phyloP scores from a whole-genome alignment of 2,113 vertebrate genomes.

The Xiphophorus hellerii region DNA sequence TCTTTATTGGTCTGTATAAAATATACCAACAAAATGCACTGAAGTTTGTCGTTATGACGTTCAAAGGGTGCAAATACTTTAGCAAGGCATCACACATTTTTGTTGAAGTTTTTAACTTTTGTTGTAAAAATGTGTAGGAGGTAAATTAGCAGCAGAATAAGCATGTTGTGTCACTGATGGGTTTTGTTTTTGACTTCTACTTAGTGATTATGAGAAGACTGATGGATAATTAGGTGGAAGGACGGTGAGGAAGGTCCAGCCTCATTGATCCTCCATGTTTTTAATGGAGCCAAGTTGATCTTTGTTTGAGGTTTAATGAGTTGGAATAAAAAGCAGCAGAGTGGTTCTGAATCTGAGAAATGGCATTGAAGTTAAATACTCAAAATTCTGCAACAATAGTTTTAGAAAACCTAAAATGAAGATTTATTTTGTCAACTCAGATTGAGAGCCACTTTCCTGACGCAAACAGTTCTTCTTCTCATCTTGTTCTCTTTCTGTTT shows the following conservation, averaged over 20 bases:
- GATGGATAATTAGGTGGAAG: too few relatives aligned
- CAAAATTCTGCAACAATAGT: not conserved
- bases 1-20: not conserved
- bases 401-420: not conserved
- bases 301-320: slow-evolving; percentile 11
- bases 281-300: not conserved
- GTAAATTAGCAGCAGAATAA: not conserved
- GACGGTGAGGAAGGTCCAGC: too few relatives aligned
- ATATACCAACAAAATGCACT: not conserved
- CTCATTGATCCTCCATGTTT: slow-evolving; percentile 4
- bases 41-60: not conserved
- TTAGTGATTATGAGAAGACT: too few relatives aligned
- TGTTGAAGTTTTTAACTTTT: not conserved
- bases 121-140: not conserved
- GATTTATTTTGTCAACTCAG: not conserved
- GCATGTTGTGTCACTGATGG: not conserved
- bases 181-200: too few relatives aligned
- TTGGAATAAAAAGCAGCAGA: slow-evolving; percentile 17
- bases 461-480: slow-evolving; percentile 5
- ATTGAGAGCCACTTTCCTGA: slow-evolving; percentile 21
- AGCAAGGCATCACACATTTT: not conserved
- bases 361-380: not conserved
- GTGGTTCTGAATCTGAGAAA: slow-evolving; percentile 19
- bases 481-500: slow-evolving; percentile 16
- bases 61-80: not conserved